Conservation (phyloP, 2,888 invertebrate species). For the Dorcus parallelipipedus region DNA sequence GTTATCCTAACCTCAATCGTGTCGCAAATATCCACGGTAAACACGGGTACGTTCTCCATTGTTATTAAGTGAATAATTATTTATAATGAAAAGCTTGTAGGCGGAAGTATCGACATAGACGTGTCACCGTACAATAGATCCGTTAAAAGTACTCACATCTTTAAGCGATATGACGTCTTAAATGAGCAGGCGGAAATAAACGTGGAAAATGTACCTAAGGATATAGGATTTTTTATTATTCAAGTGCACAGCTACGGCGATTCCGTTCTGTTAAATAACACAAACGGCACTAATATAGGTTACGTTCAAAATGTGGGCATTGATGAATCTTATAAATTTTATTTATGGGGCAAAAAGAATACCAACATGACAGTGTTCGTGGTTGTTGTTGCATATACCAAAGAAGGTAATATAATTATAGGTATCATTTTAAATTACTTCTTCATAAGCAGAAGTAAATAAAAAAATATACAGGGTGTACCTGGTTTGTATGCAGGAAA, state of each 20-base stretch:
- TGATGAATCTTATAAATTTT: constrained; percentile 38
- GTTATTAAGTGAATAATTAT: too few relatives aligned
- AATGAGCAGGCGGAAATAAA: constrained; percentile 33
- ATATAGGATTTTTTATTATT: constrained; percentile 57
- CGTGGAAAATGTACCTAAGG: constrained; percentile 49
- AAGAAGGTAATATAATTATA: constrained; percentile 15
- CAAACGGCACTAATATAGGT: constrained; percentile 63
- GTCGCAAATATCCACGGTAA: constrained; percentile 1
- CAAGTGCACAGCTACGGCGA: constrained; percentile 63
- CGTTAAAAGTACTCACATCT: constrained; percentile 31
- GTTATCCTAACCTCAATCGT: constrained; percentile 15
- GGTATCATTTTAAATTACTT: too few relatives aligned
- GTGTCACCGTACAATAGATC: constrained; percentile 34
- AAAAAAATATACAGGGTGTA: neutral
- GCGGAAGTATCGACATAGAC: constrained; percentile 21
- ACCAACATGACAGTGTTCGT: constrained; percentile 45
- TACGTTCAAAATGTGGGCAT: constrained; percentile 45
- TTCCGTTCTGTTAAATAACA: constrained; percentile 57
- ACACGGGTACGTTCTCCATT: constrained; percentile 1
- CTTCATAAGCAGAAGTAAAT: too few relatives aligned
- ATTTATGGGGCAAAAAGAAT: constrained; percentile 49
- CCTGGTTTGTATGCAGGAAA: neutral
- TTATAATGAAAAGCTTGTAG: constrained; percentile 7
- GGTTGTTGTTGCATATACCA: constrained; percentile 54
- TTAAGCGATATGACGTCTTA: constrained; percentile 31